Conservation (phyloP, 2,113 vertebrate genomes). For the Zosterops borbonicus region DNA sequence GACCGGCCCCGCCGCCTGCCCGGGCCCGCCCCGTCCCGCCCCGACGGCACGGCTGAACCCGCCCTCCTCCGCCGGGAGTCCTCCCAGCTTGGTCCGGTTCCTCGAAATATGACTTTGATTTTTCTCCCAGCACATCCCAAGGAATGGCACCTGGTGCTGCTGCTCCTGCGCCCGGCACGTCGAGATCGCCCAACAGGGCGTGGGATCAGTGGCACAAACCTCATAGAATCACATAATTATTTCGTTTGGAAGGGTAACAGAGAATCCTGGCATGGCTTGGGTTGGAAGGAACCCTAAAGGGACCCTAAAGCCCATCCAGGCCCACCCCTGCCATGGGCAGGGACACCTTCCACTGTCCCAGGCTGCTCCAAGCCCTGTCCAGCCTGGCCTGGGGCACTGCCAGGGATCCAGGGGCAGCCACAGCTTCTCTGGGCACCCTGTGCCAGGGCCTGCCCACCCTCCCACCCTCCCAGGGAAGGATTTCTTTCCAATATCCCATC, state of each 20-base stretch:
- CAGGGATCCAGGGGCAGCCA: not conserved
- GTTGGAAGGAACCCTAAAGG: no score
- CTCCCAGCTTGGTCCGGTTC: not conserved
- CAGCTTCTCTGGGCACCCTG: not conserved
- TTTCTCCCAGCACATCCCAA: not conserved
- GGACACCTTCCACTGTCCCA: not conserved
- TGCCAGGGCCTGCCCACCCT: not conserved
- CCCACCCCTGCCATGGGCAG: not conserved
- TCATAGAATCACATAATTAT: not conserved
- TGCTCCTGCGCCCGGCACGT: not conserved
- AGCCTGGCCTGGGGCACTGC: rapidly evolving
- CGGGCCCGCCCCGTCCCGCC: not conserved
- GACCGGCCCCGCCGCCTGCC: not conserved
- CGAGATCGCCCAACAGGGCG: rapidly evolving
- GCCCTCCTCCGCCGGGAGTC: not conserved
- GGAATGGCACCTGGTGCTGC: not conserved
- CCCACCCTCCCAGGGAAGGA: no score
- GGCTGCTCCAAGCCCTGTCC: rapidly evolving
- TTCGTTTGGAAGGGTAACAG: not conserved
- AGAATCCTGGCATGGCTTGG: not conserved
- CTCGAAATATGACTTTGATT: rapidly evolving
- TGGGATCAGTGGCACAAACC: not conserved
- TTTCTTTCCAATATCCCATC: not conserved
- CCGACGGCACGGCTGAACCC: not conserved
- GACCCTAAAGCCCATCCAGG: not conserved